phyloP scores from a whole-genome alignment of 2,888 invertebrate species.

The Parapristionchus giblindavisi region DNA sequence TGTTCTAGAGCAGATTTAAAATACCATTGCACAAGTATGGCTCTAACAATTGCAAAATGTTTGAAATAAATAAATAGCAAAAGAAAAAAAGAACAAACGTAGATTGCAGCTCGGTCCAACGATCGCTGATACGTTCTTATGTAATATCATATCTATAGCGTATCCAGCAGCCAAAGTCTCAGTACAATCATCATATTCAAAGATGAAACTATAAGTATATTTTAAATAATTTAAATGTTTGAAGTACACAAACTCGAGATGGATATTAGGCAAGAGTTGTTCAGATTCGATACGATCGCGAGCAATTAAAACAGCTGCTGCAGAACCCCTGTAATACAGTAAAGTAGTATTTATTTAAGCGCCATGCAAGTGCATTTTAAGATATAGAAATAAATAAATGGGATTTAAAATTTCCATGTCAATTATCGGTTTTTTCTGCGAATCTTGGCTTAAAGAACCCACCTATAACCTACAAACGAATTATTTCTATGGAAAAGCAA shows the following conservation, averaged over 20 bases:
- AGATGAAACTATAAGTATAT: conserved; percentile 29
- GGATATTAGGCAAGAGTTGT: conserved; percentile 39
- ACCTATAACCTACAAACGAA: conserved; percentile 30
- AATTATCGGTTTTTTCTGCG: too few relatives aligned
- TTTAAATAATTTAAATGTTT: too few relatives aligned
- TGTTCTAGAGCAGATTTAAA: too few relatives aligned
- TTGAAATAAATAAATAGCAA: too few relatives aligned
- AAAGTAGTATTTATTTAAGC: too few relatives aligned
- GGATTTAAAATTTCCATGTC: too few relatives aligned
- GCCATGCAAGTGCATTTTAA: too few relatives aligned
- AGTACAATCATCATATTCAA: conserved; percentile 24
- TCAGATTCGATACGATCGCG: conserved; percentile 46
- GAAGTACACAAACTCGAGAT: conserved; percentile 42
- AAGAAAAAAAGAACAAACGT: background rate
- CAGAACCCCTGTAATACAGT: conserved; percentile 41
- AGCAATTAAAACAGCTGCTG: conserved; percentile 46
- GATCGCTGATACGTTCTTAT: conserved; percentile 17
- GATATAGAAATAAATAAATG: too few relatives aligned
- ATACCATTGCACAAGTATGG: too few relatives aligned
- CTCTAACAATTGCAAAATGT: background rate
- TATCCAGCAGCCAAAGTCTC: conserved; percentile 22
- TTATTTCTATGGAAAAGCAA: conserved; percentile 33
- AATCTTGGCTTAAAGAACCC: background rate
- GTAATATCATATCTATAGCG: conserved; percentile 2
- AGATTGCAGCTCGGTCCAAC: conserved; percentile 36